Percentiles rank a stretch among this genome's conserved stretches.
Conservation (phyloP, 2,888 invertebrate genomes). For the Drosophila affinis region DNA sequence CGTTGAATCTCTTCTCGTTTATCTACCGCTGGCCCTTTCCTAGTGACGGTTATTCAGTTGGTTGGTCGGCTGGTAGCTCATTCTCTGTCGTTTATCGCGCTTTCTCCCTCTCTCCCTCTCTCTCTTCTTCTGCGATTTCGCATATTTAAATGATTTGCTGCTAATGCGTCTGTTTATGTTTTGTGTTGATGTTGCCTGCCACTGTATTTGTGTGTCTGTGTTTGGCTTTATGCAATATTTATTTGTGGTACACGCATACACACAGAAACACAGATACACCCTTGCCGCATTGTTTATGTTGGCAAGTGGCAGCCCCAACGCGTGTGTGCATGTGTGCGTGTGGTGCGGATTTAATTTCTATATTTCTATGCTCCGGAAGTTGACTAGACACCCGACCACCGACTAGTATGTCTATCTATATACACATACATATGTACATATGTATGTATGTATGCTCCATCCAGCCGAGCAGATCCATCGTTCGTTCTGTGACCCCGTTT, state of each 20-base stretch:
- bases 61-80: neutral
- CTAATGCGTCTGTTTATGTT: constrained; percentile 79
- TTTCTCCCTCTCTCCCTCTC: constrained; percentile 4
- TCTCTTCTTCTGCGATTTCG: constrained; percentile 28
- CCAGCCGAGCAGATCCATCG: neutral
- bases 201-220: constrained; percentile 48
- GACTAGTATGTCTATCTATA: constrained; percentile 21
- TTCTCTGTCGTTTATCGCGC: constrained; percentile 22
- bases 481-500: constrained; percentile 26
- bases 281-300: constrained; percentile 38
- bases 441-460: constrained; percentile 8
- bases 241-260: constrained; percentile 54
- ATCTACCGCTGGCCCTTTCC: neutral
- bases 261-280: constrained; percentile 13
- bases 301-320: neutral
- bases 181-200: constrained; percentile 69
- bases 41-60: neutral
- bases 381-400: constrained; percentile 73
- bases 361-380: constrained; percentile 64
- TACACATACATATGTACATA: neutral
- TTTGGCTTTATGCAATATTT: constrained; percentile 78
- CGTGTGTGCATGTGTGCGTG: constrained; percentile 65
- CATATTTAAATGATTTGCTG: constrained; percentile 78
- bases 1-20: neutral
- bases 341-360: constrained; percentile 74